phyloP scores from a whole-genome alignment of 64 coral and sea anemone species.

The Pachyseris speciosa region DNA sequence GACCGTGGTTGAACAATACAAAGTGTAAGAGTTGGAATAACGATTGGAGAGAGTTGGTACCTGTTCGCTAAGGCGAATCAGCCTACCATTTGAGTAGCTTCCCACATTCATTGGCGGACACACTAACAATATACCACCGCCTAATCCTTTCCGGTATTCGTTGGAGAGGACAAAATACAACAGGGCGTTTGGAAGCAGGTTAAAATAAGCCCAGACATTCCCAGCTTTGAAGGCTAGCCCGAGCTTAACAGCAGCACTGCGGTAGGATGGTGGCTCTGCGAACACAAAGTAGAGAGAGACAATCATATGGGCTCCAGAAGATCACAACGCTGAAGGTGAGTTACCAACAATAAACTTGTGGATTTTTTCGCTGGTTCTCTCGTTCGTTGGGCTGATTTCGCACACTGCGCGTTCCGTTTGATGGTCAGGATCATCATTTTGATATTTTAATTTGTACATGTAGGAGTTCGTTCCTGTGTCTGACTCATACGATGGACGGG shows the following conservation, averaged over 20 bases:
- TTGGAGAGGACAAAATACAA: slow-evolving; percentile 55
- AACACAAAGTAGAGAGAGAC: slow-evolving; percentile 11
- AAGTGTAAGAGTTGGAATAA: too few relatives aligned
- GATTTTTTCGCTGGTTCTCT: background rate
- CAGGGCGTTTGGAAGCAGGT: slow-evolving; percentile 25
- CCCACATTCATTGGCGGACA: too few relatives aligned
- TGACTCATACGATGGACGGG: too few relatives aligned
- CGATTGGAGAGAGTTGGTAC: too few relatives aligned
- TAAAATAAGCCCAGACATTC: background rate
- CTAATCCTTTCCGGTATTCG: slow-evolving; percentile 12
- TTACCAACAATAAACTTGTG: slow-evolving; percentile 17
- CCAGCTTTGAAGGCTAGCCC: background rate
- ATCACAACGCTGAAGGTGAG: slow-evolving; percentile 25
- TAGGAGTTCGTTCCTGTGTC: too few relatives aligned
- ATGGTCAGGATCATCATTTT: slow-evolving; percentile 25
- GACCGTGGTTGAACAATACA: too few relatives aligned
- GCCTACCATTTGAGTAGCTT: too few relatives aligned
- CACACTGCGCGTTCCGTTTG: slow-evolving; percentile 8
- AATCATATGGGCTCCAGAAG: slow-evolving; percentile 25
- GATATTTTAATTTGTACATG: too few relatives aligned
- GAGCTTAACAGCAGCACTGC: background rate
- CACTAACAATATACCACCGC: background rate
- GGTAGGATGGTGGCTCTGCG: background rate
- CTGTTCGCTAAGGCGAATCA: too few relatives aligned
- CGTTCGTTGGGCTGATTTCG: background rate